Evolutionary conservation across 2,888 invertebrate genomes (phyloP), one percentile per base, ranked within the genome.

Genomic region (Blastobasis adustella): DNA sequence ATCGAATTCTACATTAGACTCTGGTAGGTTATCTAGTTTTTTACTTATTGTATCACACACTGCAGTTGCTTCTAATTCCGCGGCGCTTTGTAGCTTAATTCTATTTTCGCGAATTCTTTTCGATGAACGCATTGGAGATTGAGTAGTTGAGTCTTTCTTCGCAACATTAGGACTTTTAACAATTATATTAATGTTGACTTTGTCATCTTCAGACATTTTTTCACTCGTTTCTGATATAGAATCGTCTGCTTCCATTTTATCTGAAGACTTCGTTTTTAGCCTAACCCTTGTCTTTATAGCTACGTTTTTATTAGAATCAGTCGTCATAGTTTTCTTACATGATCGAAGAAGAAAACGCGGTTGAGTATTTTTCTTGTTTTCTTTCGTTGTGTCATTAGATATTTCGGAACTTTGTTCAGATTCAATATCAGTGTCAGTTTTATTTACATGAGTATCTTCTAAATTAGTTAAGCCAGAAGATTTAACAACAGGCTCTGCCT

Each of bases 261-360:
- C 10, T 37, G 23, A 40, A 54, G 37, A 36, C 6, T 7, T 8
- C n/a, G 39, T 42, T 62, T 62, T 65, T 46, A 58, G 51, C 54
- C 60, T 57, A 2, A 55, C 52, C 58, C 58, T 69, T 5, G 53
- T 52, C 55, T 59, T 65, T 40, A 55, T 59, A 40, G 49, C 56
- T 23, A 56, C 46, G 53, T 46, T 40, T 53, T 53, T 53, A 50
- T 57, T 39, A 52, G 9, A 36, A 49, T 54, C 44, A 55, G 46
- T 23, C 51, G 0, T 48, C 61, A 52, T 10, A 49, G 40, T 45
- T 59, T 55, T 41, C 57, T 75, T 75, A 23, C 75, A 75, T 10
- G 82, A 75, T 49, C 75, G 66, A 49, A 79, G 57, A 38, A 73
- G 51, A 54, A 75, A 76, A 8, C 73, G 67, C 36, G 73, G 71